These are phyloP conservation scores for Rhyacophila brunnea DNA, from an alignment of 1,140 invertebrate genomes.

Conservation along the genomic window DNA sequence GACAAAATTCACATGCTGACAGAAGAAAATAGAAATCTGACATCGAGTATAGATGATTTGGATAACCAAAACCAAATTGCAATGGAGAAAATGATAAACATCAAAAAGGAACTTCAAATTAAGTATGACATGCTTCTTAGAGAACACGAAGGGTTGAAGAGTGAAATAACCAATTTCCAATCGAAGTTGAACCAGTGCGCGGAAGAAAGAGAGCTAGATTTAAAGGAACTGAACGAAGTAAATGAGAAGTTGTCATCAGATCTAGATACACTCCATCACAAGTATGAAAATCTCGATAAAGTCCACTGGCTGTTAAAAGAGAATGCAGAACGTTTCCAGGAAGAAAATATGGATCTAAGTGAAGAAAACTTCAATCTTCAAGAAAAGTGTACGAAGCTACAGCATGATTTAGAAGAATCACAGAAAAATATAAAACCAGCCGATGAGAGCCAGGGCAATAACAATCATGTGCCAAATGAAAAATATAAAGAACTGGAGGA, in stretches of 20 bases:
- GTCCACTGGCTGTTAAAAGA: conserved; percentile 47
- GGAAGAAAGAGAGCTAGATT: conserved; percentile 41
- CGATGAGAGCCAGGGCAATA: neutral
- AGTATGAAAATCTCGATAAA: conserved; percentile 52
- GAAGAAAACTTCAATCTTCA: conserved; percentile 53
- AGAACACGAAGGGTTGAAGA: conserved; percentile 56
- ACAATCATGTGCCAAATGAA: conserved; percentile 40
- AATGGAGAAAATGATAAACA: conserved; percentile 60
- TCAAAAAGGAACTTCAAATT: conserved; percentile 65
- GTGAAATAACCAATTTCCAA: conserved; percentile 50
- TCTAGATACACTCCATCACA: conserved; percentile 47
- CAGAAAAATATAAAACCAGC: conserved; percentile 9
- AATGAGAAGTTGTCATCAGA: conserved; percentile 38
- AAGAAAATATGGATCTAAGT: conserved; percentile 53
- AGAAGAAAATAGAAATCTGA: conserved; percentile 57
- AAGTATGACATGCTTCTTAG: conserved; percentile 58
- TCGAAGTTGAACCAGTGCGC: conserved; percentile 49
- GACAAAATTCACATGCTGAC: conserved; percentile 49
- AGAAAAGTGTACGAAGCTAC: conserved; percentile 49
- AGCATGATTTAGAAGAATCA: conserved; percentile 37
- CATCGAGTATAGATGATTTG: conserved; percentile 65
- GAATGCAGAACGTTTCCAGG: conserved; percentile 49
- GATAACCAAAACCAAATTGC: conserved; percentile 70
- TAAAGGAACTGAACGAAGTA: conserved; percentile 31
- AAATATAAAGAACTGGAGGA: conserved; percentile 48